phyloP scores from a whole-genome alignment of 2,113 vertebrate species.

The Syngnathoides biaculeatus region DNA sequence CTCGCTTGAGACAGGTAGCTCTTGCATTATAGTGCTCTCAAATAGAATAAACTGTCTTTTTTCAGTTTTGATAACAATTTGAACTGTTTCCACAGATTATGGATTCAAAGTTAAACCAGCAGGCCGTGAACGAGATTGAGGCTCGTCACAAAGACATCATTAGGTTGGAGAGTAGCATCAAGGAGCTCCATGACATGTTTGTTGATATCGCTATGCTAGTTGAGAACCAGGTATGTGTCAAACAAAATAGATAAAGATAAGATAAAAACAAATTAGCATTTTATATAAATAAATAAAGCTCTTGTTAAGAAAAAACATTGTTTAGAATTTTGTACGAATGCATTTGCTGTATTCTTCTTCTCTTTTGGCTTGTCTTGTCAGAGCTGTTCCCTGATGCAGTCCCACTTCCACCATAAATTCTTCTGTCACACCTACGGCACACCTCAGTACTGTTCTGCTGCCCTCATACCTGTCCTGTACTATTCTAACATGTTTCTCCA shows the following conservation, averaged over 20 bases:
- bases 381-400: no score
- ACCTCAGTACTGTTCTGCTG: no score
- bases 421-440: no score
- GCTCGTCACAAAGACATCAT: conserved; percentile 94
- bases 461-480: no score
- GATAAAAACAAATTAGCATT: not conserved
- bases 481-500: no score
- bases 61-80: not conserved
- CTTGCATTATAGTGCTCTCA: not conserved
- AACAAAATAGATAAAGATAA: not conserved
- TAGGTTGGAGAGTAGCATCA: conserved; percentile 93
- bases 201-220: conserved; percentile 97
- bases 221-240: conserved; percentile 85
- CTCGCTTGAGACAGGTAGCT: not conserved
- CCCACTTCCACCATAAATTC: no score
- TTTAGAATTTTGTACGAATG: not conserved
- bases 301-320: not conserved
- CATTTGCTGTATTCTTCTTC: no score
- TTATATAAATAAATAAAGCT: not conserved
- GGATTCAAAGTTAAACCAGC: conserved; percentile 92
- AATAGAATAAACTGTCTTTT: not conserved
- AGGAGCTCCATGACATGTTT: conserved; percentile 95
- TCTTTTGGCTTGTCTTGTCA: no score
- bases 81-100: conserved; percentile 76
- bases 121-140: conserved; percentile 95